Evolutionary conservation across 1,140 invertebrate genomes (phyloP), one percentile per base, ranked within the genome.

Genomic region (Oryzaephilus surinamensis): DNA sequence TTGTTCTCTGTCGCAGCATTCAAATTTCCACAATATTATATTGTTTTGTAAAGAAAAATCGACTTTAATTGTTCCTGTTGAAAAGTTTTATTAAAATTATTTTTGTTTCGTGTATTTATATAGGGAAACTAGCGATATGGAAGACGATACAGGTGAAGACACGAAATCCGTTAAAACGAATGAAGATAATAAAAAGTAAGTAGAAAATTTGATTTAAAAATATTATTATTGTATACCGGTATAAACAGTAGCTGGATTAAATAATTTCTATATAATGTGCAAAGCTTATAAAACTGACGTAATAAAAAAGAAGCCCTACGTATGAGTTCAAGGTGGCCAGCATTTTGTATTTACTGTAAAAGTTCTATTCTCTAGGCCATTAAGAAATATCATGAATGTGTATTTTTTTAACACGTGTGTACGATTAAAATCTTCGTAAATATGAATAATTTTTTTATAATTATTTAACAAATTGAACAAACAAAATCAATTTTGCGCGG

Each of bases 161-260:
- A 57, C 66, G 15, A 78, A 77, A 55, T 77, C 73, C 0, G 57
- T 64, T 11, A 68, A 71, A 35, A 76, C 73, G 8, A 72, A 64
- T 4, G 72, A 78, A 52, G 76, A 77, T 45, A 78, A 70, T 54
- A 79, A 79, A 60, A 79, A 79, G 77, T 80, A 64, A 70, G 72
- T 66, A 30, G 18, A 15, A 4, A 11, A n/a, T 36, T 41, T 16
- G 6, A n/a, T 26, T 6, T 8, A 18, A 30, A 2, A 16, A 34
- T 34, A 10, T 27, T 28, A 18, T 8, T 16, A 28, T 13, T n/a
- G 13, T 8, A 13, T 14, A 6, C 18, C 12, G 10, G 8, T 29
- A 2, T 26, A 4, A n/a, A 4, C 13, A 12, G 21, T 35, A 35
- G 26, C 26, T 21, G 12, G 14, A 33, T 33, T 33, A 33, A 15